These are phyloP conservation scores for Anticlea derivata DNA, from an alignment of 2,888 invertebrate genomes.

Conservation along the genomic window DNA sequence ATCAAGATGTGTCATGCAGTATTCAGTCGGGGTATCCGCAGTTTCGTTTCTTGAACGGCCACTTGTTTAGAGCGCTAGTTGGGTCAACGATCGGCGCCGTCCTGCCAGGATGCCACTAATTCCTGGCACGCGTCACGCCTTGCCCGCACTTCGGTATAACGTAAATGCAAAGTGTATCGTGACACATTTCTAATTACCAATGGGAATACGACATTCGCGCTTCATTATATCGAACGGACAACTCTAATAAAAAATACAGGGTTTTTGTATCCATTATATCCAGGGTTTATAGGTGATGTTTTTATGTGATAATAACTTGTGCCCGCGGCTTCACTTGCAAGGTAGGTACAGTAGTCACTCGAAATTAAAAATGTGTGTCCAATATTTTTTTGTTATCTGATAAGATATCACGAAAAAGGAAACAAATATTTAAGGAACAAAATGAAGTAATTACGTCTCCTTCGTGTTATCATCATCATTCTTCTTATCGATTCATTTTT, in stretches of 20 bases:
- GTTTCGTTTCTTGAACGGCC: constrained; percentile 6
- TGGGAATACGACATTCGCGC: constrained; percentile 26
- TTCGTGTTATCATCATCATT: not conserved
- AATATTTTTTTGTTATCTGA: not conserved
- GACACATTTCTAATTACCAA: constrained; percentile 29
- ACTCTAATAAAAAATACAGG: too few relatives aligned
- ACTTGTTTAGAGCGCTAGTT: constrained; percentile 28
- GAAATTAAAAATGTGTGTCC: too few relatives aligned
- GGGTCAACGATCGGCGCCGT: constrained; percentile 70
- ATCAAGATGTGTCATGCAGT: not conserved
- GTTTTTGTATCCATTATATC: too few relatives aligned
- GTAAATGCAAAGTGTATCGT: constrained; percentile 21
- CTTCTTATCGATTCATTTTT: too few relatives aligned
- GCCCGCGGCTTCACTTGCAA: not conserved
- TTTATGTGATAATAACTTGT: too few relatives aligned
- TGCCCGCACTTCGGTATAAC: constrained; percentile 21
- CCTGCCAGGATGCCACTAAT: constrained; percentile 77
- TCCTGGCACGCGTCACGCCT: constrained; percentile 63
- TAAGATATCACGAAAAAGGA: not conserved
- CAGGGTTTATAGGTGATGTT: too few relatives aligned
- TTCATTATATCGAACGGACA: not conserved
- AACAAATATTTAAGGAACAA: not conserved
- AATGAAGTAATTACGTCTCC: not conserved
- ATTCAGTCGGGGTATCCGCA: too few relatives aligned
- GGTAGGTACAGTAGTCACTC: too few relatives aligned